phyloP scores from a whole-genome alignment of 2,797 vertebrate species.

The Gila robusta region DNA sequence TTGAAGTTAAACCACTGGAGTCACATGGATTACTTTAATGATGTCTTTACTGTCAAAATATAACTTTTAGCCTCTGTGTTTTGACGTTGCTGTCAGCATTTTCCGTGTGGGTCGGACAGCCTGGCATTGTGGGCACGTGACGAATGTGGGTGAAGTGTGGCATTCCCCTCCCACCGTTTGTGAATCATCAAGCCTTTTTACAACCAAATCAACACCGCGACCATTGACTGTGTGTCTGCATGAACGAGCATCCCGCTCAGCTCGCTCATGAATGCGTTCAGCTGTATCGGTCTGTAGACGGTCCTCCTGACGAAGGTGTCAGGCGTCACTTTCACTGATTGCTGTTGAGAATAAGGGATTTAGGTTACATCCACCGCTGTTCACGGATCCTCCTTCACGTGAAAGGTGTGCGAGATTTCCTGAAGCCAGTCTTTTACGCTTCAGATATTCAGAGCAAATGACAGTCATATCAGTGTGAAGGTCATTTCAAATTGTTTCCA shows the following conservation, averaged over 20 bases:
- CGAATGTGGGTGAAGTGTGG: conserved; percentile 35
- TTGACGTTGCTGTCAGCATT: conserved; percentile 1
- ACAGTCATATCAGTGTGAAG: background rate
- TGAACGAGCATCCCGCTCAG: conserved; percentile 68
- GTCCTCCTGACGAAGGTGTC: background rate
- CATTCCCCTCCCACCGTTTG: conserved; percentile 12
- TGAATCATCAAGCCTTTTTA: conserved; percentile 42
- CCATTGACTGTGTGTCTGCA: background rate
- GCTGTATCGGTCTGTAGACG: background rate
- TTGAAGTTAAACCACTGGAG: background rate
- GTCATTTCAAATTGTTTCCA: conserved; percentile 3
- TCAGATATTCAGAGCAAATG: background rate
- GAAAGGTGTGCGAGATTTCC: background rate
- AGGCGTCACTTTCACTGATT: background rate
- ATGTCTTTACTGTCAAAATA: background rate
- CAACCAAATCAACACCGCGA: conserved; percentile 18
- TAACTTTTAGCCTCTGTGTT: background rate
- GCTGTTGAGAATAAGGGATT: background rate
- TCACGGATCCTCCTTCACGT: background rate
- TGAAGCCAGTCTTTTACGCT: background rate
- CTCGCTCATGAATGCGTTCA: background rate
- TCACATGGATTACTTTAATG: background rate
- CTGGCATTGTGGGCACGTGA: conserved; percentile 15
- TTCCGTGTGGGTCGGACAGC: background rate
- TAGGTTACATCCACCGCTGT: background rate